phyloP scores from a whole-genome alignment of 64 coral and sea anemone genomes.

The Montipora cactus region DNA sequence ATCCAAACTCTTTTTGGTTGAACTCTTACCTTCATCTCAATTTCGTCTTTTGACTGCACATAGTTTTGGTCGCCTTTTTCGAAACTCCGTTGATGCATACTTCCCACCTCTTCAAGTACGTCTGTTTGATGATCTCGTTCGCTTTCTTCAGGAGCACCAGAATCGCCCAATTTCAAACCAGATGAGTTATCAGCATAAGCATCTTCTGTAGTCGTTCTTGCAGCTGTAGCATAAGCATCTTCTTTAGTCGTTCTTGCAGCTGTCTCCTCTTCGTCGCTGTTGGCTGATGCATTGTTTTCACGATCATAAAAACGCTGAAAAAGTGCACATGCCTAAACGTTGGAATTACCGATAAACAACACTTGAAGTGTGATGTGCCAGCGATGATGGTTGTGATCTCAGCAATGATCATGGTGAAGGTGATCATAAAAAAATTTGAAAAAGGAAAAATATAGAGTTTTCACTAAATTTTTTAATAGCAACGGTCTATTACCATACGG shows the following conservation, averaged over 20 bases:
- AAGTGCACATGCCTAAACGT: too few relatives aligned
- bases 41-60: neutral
- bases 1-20: neutral
- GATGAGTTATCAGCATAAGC: neutral
- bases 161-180: neutral
- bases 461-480: neutral
- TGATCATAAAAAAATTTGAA: too few relatives aligned
- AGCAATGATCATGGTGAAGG: too few relatives aligned
- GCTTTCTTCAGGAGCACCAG: neutral
- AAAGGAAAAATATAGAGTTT: too few relatives aligned
- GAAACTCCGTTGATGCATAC: neutral
- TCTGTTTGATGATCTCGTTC: neutral
- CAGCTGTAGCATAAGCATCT: neutral
- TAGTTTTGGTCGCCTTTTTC: neutral
- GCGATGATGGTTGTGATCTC: too few relatives aligned
- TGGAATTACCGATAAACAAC: too few relatives aligned
- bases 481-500: neutral
- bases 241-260: neutral
- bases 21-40: slow-evolving; percentile 20
- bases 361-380: too few relatives aligned
- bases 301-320: neutral
- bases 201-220: neutral
- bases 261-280: neutral
- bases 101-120: neutral
- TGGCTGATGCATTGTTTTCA: neutral